Evolutionary conservation across 1,140 invertebrate species (phyloP).

Genomic region (Dendroctonus ponderosae): DNA sequence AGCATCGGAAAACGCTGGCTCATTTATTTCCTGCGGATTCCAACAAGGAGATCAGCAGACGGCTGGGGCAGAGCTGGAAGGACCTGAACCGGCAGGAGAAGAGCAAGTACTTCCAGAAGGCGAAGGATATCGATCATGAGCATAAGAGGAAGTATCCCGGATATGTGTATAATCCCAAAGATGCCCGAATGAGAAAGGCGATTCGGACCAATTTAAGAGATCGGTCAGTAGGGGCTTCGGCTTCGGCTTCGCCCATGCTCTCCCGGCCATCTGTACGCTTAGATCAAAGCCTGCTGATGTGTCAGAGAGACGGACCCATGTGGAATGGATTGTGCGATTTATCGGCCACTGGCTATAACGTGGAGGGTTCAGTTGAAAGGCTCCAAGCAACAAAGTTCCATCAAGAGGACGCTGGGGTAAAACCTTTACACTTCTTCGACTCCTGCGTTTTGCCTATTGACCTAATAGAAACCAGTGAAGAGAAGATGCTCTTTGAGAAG

Average conservation of each 20-base stretch:
- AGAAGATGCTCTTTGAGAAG: conserved; percentile 11
- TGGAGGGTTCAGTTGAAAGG: too few species aligned
- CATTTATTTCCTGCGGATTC: conserved; percentile 58
- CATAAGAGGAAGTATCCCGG: conserved; percentile 66
- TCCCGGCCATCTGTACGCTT: conserved; percentile 32
- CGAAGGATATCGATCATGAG: conserved; percentile 58
- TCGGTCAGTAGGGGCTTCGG: conserved; percentile 42
- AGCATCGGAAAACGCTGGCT: conserved; percentile 59
- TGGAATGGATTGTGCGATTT: conserved; percentile 15
- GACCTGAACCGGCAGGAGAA: conserved; percentile 54
- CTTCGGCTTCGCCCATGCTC: conserved; percentile 41
- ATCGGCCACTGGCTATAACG: background rate
- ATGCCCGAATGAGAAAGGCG: conserved; percentile 61
- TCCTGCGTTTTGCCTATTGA: background rate
- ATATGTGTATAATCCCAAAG: conserved; percentile 67
- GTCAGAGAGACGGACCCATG: conserved; percentile 18
- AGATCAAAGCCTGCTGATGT: conserved; percentile 16
- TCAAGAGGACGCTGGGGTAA: background rate
- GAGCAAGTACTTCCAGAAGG: conserved; percentile 59
- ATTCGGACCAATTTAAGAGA: conserved; percentile 52
- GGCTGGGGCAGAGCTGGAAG: conserved; percentile 60
- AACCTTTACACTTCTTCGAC: background rate
- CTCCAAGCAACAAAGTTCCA: too few species aligned
- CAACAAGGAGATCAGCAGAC: conserved; percentile 65
- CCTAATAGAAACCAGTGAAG: conserved; percentile 3